These are phyloP conservation scores for Lagothrix lagotricha DNA, from an alignment of 2,797 vertebrate species.

Conservation along the genomic window DNA sequence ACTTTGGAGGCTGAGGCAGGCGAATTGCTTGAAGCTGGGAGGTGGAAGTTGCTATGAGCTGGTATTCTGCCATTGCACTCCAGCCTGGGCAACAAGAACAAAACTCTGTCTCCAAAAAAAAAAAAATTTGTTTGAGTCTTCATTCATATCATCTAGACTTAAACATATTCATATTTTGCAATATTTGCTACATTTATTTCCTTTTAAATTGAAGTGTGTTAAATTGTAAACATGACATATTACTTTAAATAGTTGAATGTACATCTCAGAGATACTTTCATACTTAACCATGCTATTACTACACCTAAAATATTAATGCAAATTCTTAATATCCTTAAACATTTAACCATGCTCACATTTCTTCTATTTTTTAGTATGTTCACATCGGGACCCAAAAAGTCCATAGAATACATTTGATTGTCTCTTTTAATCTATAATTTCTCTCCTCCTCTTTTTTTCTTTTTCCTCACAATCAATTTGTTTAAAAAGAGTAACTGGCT, in stretches of 20 bases:
- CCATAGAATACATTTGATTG: neutral
- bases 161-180: neutral
- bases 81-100: neutral
- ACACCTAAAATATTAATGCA: neutral
- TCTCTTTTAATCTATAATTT: neutral
- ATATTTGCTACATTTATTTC: neutral
- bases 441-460: neutral
- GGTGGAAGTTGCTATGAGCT: neutral
- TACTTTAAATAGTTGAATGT: neutral
- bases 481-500: neutral
- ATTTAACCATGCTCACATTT: neutral
- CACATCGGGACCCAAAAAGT: neutral
- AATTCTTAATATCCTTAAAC: neutral
- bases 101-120: neutral
- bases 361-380: neutral
- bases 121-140: neutral
- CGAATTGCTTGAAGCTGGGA: neutral
- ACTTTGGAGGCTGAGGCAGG: neutral
- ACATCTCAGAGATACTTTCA: neutral
- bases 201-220: neutral
- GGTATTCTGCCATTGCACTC: neutral
- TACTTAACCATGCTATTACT: neutral
- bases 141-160: neutral
- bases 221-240: neutral
- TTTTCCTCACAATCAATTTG: neutral